Evolutionary conservation across 2,113 vertebrate species (phyloP), one percentile per base, ranked within the genome.

Genomic region (Ptychochromis oligacanthus): DNA sequence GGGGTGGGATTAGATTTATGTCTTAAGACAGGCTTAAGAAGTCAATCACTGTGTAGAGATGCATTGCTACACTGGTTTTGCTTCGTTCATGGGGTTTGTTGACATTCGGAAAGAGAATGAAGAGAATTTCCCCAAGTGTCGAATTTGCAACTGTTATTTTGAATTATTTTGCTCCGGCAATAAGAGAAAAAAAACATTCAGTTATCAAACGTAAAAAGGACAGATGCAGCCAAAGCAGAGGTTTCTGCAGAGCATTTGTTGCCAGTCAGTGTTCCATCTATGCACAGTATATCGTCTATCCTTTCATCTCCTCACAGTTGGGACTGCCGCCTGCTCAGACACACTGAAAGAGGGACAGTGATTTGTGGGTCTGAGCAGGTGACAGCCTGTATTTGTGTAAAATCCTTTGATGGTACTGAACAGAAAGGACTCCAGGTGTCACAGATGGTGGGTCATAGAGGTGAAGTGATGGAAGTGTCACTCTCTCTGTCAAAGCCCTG

Each of bases 391-490:
- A 15, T 90, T 84, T 88, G 91, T 91, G 88, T 79, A 2, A 54
- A 77, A 83, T 17, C 90, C 90, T 94, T 94, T 94, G 93, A 94
- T 92, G 90, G 7, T 82, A 81, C 75, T 36, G 77, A 88, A 81
- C 84, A 89, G 77, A 93, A 62, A 79, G 83, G 89, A 91, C 31
- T 81, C 80, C 93, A 94, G 93, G 93, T 94, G 93, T 90, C 80
- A 62, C 72, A 67, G 72, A 55, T 28, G 1, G 57, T 8, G 40
- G n/a, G 57, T 65, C 59, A 76, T 52, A 20, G 20, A 59, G 67
- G 67, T 22, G 79, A 75, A 84, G 59, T 31, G 82, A 87, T 77
- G 18, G 58, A 72, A 60, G 85, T 55, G 78, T 90, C 75, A 82
- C 59, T 31, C 3, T 40, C 31, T 65, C 64, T 46, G 88, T 43